These are phyloP conservation scores for Augochlorella aurata DNA, from an alignment of 2,888 invertebrate genomes.

Conservation along the genomic window DNA sequence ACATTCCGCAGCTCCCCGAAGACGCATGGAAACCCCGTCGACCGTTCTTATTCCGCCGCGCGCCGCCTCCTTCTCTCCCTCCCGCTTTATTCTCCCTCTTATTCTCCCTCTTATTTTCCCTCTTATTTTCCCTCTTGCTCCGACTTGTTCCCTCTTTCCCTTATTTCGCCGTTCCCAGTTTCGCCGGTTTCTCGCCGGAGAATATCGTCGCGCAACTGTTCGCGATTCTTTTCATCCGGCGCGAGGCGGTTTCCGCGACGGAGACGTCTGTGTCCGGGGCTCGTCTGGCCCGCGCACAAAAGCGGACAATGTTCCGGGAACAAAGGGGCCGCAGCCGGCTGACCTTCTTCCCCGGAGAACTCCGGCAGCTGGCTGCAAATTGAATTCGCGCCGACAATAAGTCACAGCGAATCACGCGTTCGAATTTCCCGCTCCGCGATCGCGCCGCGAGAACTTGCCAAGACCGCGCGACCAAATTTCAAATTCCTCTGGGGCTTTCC, in stretches of 20 bases:
- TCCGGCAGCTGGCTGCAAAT: constrained; percentile 26
- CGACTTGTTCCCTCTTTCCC: too few species aligned
- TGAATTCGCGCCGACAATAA: constrained; percentile 50
- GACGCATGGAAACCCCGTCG: constrained; percentile 21
- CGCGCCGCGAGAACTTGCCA: background rate
- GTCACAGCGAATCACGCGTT: constrained; percentile 37
- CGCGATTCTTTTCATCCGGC: constrained; percentile 13
- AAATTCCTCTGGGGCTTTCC: background rate
- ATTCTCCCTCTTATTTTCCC: too few species aligned
- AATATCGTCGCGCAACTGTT: background rate
- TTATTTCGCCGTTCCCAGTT: background rate
- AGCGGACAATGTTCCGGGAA: constrained; percentile 39
- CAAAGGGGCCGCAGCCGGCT: constrained; percentile 31
- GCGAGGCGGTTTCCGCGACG: background rate
- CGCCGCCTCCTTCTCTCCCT: background rate
- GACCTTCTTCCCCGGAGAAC: constrained; percentile 34
- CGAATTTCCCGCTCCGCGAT: constrained; percentile 7
- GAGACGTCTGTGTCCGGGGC: background rate
- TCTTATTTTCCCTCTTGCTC: too few species aligned
- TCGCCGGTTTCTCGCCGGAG: background rate
- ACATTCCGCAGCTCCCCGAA: background rate
- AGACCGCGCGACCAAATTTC: background rate
- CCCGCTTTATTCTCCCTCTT: too few species aligned
- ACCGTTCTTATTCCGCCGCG: background rate
- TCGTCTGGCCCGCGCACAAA: constrained; percentile 28